Evolutionary conservation across 2,113 vertebrate species (phyloP), one percentile per base, ranked within the genome.

Genomic region (Glaucidium brasilianum): DNA sequence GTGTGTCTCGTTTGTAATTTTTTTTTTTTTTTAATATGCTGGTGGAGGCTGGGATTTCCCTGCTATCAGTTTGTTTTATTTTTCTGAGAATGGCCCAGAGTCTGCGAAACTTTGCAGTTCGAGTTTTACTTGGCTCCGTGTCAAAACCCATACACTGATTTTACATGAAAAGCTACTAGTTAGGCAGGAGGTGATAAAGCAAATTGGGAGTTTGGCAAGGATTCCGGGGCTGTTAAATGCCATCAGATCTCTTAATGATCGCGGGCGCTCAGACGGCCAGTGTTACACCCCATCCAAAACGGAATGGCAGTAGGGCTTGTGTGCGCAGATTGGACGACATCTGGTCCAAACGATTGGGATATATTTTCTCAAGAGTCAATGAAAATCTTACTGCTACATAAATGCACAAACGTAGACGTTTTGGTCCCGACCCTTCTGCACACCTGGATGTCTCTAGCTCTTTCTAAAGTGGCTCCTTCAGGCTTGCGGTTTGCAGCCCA

Each of bases 181-280:
- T 69, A 75, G 82, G 85, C 64, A 50, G 83, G 76, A 93, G 87
- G 88, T n/a, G 75, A 85, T 82, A 91, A 85, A 91, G 71, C 66
- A 89, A 78, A 88, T 43, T 58, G 80, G 80, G 80, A 91, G 73
- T 18, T 66, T 93, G 88, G 91, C 85, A 86, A 32, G 10, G 71
- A 45, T 35, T 45, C 60, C 10, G 62, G 60, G 80, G 68, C 72
- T 35, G 73, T 85, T 74, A 82, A 91, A 85, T 20, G 56, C 80
- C 85, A 43, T 58, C 67, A 3, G 76, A 55, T 66, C 91, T 34
- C 80, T 35, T 86, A 83, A 83, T 29, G 93, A 71, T 53, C 30
- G 5, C 29, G 4, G 22, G 55, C 0, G 59, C 75, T 27, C 66
- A 9, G 66, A 3, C 17, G 7, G 80, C 58, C 4, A 9, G 14